These are phyloP conservation scores for Prunella strophiata DNA, from an alignment of 2,797 vertebrate species.

Conservation along the genomic window DNA sequence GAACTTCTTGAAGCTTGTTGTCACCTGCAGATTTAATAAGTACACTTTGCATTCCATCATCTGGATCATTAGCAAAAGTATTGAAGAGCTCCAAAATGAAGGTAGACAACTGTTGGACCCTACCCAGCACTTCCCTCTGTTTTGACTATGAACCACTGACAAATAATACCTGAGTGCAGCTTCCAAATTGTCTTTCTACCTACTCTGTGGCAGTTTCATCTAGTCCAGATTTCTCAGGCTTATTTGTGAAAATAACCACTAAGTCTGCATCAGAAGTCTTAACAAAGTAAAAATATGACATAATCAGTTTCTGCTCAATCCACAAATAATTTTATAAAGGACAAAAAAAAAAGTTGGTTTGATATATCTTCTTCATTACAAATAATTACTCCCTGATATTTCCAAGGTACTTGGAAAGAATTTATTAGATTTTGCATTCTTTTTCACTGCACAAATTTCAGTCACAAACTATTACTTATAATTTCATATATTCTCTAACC, in stretches of 20 bases:
- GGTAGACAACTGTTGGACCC: background rate
- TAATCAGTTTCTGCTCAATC: background rate
- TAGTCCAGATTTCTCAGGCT: background rate
- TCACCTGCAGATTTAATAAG: conserved; percentile 61
- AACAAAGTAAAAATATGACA: background rate
- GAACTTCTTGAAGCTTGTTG: conserved; percentile 42
- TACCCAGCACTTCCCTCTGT: background rate
- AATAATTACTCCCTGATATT: background rate
- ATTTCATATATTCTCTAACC: background rate
- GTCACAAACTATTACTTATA: background rate
- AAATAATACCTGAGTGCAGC: background rate
- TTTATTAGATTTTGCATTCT: background rate
- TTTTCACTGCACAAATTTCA: background rate
- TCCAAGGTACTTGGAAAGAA: background rate
- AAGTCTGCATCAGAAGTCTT: background rate
- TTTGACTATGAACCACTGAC: background rate
- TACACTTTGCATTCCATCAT: conserved; percentile 29
- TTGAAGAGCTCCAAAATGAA: conserved; percentile 17
- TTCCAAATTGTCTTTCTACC: background rate
- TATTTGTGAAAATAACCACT: background rate
- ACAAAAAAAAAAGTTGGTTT: fast-evolving
- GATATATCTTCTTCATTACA: background rate
- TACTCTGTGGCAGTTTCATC: background rate
- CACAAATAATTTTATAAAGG: background rate
- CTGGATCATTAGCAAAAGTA: conserved; percentile 38